These are phyloP conservation scores for Pangasius larnaudii DNA, from an alignment of 2,797 vertebrate species.

Conservation along the genomic window DNA sequence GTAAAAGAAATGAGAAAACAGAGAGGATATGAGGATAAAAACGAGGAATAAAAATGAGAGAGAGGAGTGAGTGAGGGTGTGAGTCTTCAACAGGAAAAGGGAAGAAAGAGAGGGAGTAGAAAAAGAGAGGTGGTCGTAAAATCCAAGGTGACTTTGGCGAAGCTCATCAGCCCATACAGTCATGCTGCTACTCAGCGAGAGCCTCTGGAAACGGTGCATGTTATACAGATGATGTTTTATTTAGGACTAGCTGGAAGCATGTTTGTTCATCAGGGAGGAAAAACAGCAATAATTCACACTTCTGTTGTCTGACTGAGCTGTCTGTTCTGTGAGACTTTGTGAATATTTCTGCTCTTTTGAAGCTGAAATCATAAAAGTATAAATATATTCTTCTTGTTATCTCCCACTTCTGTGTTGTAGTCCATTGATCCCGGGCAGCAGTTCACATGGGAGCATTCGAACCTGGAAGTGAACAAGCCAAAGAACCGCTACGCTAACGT, in stretches of 20 bases:
- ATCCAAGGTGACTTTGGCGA: slow-evolving; percentile 40
- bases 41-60: background rate
- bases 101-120: background rate
- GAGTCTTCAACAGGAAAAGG: background rate
- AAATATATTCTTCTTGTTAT: background rate
- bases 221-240: slow-evolving; percentile 25
- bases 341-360: background rate
- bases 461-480: slow-evolving; percentile 97
- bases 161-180: slow-evolving; percentile 7
- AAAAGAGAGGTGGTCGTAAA: slow-evolving; percentile 26
- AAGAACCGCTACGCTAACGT: slow-evolving; percentile 98
- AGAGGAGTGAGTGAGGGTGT: background rate
- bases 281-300: slow-evolving; percentile 9
- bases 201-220: background rate
- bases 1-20: background rate
- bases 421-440: slow-evolving; percentile 96
- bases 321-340: background rate
- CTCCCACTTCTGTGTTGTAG: slow-evolving; percentile 64
- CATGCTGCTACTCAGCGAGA: background rate
- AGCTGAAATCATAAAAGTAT: background rate
- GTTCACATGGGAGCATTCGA: slow-evolving; percentile 98
- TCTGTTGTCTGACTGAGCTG: slow-evolving; percentile 14
- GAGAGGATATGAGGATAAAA: background rate
- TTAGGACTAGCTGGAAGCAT: slow-evolving; percentile 17
- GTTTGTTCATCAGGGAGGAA: slow-evolving; percentile 11